Base-by-base conservation (phyloP, 53 echinoderm and acorn worm species). In the Paracentrotus lividus region DNA sequence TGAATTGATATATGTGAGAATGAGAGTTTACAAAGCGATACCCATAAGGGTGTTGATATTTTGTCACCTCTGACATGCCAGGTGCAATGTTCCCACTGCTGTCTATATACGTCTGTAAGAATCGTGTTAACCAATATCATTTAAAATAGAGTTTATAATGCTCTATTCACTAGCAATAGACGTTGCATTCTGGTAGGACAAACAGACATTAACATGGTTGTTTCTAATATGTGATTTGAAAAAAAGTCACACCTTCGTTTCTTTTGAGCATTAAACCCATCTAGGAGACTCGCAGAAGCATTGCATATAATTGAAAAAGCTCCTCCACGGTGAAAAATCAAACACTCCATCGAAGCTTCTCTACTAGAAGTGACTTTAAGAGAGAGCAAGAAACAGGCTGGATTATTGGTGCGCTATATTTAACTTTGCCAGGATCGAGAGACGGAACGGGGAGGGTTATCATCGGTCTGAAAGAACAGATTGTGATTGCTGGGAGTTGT, bases 361-460 rank as follows among this genome's bases (percentile, higher is more conserved):
- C 27, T 8, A 20, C 42, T 44, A 56, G 55, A 55, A 86, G 56
- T 86, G 86, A 86, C 86, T 86, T 34, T 54, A 81, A 56, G 57
- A 54, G 86, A 86, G 86, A 40, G 86, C 56, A 58, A n/a, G 32
- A 38, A 86, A 86, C 18, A 54, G 55, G 56, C 86, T 56, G 86
- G 86, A 86, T 86, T 86, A 86, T 86, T 36, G 36, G 53, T n/a
- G 86, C 36, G 86, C 86, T 86, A 86, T 86, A 29, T 86, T 56
- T 86, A 86, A 27, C 33, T 21, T 40, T 40, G 8, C 21, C 40
- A 20, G 40, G 40, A 72, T 72, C 8, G 72, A 36, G 72, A 72
- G 38, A 38, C 18, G 72, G 72, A 53, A 56, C 86, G 27, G 55
- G 86, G 51, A 47, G 26, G 81, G 81, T 27, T 81, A n/a, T 47